phyloP scores from a whole-genome alignment of 2,888 invertebrate genomes.

The Scaptomyza tumidula region DNA sequence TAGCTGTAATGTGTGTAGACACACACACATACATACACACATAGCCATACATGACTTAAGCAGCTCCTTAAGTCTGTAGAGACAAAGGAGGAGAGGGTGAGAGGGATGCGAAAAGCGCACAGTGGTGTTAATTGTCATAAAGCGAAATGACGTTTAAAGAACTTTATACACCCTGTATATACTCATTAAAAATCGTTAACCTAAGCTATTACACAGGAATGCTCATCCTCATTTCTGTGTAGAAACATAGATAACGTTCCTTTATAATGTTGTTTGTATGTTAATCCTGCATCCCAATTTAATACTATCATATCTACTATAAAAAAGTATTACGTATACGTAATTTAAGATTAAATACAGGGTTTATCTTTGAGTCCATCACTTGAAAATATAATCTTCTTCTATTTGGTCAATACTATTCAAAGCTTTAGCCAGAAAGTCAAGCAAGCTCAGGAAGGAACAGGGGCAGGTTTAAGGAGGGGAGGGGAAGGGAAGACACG shows the following conservation, averaged over 20 bases:
- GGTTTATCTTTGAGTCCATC: background rate
- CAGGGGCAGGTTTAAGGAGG: background rate
- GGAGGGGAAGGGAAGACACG: background rate
- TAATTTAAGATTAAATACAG: background rate
- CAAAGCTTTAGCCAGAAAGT: background rate
- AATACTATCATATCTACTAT: no score
- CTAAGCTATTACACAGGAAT: background rate
- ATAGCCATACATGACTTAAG: slow-evolving; percentile 4
- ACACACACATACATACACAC: background rate
- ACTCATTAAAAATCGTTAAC: background rate
- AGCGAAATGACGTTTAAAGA: slow-evolving; percentile 66
- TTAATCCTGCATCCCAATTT: no score
- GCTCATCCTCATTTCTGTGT: no score
- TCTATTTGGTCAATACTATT: slow-evolving; percentile 1
- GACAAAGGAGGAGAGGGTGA: background rate
- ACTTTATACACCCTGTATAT: slow-evolving; percentile 15
- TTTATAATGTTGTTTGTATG: no score
- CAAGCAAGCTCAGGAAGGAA: background rate
- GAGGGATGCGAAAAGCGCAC: no score
- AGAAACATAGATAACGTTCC: no score
- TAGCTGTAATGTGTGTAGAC: slow-evolving; percentile 49
- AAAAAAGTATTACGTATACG: background rate
- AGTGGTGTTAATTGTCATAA: slow-evolving; percentile 74
- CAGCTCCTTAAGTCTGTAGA: no score
- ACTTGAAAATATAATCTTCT: background rate